phyloP scores from a whole-genome alignment of 2,113 vertebrate genomes.

The Anhinga rufa region DNA sequence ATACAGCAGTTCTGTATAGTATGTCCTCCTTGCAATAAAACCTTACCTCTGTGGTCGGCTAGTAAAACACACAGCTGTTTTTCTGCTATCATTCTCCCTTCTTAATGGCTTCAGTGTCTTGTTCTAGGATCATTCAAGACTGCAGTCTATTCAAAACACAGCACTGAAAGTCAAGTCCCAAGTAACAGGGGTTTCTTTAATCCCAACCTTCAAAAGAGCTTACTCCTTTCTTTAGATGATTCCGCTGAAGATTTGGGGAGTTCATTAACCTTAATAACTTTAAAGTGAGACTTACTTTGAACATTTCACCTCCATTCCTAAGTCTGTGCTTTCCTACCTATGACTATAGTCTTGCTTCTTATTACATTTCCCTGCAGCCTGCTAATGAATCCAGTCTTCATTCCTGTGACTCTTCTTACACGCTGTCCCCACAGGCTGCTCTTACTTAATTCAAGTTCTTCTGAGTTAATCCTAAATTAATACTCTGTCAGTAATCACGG shows the following conservation, averaged over 20 bases:
- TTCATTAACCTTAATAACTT: background rate
- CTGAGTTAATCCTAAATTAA: background rate
- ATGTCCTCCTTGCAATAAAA: background rate
- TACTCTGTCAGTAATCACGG: background rate
- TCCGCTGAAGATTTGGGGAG: background rate
- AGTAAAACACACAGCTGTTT: background rate
- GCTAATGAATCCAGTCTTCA: background rate
- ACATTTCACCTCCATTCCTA: background rate
- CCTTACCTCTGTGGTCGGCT: background rate
- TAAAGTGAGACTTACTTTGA: background rate
- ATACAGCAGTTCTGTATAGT: background rate
- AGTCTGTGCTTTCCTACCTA: background rate
- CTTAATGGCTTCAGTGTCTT: background rate
- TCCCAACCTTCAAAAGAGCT: background rate
- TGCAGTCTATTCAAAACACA: background rate
- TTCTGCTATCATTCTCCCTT: background rate
- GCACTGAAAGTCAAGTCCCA: background rate
- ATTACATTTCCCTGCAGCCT: background rate
- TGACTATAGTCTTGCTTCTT: background rate
- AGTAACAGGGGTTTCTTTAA: background rate
- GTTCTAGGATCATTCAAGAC: background rate
- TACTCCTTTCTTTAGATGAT: background rate
- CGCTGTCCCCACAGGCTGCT: background rate
- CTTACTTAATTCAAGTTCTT: background rate
- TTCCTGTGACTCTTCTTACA: background rate